These are phyloP conservation scores for Girardinichthys multiradiatus DNA, from an alignment of 2,113 vertebrate genomes.

Conservation along the genomic window DNA sequence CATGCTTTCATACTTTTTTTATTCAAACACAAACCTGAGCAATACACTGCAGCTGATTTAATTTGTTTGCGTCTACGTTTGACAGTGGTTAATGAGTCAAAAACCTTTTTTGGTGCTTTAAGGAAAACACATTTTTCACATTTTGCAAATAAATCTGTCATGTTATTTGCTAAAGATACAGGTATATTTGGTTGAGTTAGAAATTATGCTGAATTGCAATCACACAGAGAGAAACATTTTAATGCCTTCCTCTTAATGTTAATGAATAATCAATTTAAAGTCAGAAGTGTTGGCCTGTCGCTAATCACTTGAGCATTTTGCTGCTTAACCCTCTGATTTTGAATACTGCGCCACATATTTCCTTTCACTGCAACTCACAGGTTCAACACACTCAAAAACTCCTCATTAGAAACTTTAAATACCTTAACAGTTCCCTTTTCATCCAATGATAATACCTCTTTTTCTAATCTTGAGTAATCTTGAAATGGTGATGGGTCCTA, in stretches of 20 bases:
- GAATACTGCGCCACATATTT: conserved; percentile 9
- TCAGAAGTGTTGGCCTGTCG: conserved; percentile 56
- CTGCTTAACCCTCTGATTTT: conserved; percentile 46
- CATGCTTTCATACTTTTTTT: neutral
- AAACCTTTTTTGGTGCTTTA: neutral
- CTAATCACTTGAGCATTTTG: conserved; percentile 46
- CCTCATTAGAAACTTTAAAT: conserved; percentile 31
- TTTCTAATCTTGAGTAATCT: conserved; percentile 72
- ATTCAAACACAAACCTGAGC: neutral
- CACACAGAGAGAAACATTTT: conserved; percentile 4
- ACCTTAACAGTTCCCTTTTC: conserved; percentile 48
- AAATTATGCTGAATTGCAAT: neutral
- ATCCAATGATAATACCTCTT: conserved; percentile 63
- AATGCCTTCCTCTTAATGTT: conserved; percentile 43
- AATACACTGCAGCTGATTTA: neutral
- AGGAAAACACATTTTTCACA: neutral
- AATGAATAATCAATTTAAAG: conserved; percentile 46
- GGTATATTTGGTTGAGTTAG: neutral
- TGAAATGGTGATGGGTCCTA: conserved; percentile 74
- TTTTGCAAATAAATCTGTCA: conserved; percentile 4
- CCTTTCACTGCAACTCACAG: conserved; percentile 1
- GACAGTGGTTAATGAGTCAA: neutral
- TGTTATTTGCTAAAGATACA: neutral
- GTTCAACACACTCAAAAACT: conserved; percentile 13
- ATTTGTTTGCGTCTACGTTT: neutral